These are phyloP conservation scores for Enteromius unitaeniatus DNA, from an alignment of 2,797 vertebrate species.

Conservation along the genomic window DNA sequence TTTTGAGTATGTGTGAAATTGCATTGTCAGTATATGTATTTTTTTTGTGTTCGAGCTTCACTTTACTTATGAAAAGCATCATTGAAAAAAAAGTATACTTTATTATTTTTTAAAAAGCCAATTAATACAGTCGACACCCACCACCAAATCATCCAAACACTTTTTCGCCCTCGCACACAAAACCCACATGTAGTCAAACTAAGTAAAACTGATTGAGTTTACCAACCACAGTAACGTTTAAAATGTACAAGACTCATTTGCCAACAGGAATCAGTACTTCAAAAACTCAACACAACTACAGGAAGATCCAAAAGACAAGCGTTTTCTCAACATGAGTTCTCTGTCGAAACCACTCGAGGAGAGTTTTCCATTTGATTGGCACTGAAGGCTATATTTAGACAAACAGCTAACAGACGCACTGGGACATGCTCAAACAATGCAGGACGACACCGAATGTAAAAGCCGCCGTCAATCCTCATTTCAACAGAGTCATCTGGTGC, in stretches of 20 bases:
- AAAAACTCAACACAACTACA: constrained; percentile 5
- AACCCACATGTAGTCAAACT: not conserved
- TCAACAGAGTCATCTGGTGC: constrained; percentile 61
- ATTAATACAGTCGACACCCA: not conserved
- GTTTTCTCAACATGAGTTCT: constrained; percentile 21
- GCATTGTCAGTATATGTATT: not conserved
- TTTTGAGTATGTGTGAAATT: not conserved
- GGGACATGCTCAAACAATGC: constrained; percentile 56
- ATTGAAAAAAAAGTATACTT: too few relatives aligned
- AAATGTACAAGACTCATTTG: constrained; percentile 8
- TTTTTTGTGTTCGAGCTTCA: not conserved
- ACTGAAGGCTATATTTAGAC: constrained; percentile 58
- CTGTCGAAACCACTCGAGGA: constrained; percentile 20
- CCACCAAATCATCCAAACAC: not conserved
- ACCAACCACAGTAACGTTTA: not conserved
- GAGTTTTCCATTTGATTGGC: constrained; percentile 52
- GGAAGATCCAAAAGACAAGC: not conserved
- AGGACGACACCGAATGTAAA: constrained; percentile 56
- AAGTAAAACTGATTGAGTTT: not conserved
- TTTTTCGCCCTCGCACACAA: not conserved
- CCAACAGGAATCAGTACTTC: not conserved
- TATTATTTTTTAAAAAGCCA: not conserved
- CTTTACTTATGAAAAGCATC: not conserved
- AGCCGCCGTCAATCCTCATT: constrained; percentile 54
- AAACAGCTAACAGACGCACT: constrained; percentile 60